Evolutionary conservation across 2,797 vertebrate genomes (phyloP).

Genomic region (Coracias cyanogaster): DNA sequence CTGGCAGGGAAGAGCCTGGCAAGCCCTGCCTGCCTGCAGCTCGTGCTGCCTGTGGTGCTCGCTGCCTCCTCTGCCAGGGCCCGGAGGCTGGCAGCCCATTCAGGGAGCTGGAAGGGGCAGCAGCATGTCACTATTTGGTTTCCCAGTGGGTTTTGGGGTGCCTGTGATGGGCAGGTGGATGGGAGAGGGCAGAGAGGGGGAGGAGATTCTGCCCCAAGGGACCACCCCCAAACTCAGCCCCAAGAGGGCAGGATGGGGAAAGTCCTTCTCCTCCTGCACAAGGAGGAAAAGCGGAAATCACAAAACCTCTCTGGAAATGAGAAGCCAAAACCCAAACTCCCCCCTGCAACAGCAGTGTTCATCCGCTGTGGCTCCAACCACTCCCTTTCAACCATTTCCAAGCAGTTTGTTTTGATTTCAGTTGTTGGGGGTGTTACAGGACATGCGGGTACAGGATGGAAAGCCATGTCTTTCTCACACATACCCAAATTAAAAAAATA

Average conservation of each 20-base stretch:
- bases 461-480: background rate
- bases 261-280: rapidly evolving
- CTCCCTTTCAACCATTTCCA: background rate
- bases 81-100: rapidly evolving
- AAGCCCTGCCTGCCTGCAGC: background rate
- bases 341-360: rapidly evolving
- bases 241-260: background rate
- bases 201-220: background rate
- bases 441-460: background rate
- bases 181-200: background rate
- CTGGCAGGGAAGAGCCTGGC: background rate
- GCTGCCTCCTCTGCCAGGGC: background rate
- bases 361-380: background rate
- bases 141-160: background rate
- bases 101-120: background rate
- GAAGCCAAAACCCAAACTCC: background rate
- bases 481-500: constrained; percentile 32
- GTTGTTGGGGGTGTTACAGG: background rate
- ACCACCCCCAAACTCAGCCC: background rate
- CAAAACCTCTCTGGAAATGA: background rate
- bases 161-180: background rate
- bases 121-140: rapidly evolving
- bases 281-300: background rate
- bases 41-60: background rate
- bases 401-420: background rate